Base-by-base conservation (phyloP, 2,888 invertebrate genomes). In the Colostygia pectinataria region DNA sequence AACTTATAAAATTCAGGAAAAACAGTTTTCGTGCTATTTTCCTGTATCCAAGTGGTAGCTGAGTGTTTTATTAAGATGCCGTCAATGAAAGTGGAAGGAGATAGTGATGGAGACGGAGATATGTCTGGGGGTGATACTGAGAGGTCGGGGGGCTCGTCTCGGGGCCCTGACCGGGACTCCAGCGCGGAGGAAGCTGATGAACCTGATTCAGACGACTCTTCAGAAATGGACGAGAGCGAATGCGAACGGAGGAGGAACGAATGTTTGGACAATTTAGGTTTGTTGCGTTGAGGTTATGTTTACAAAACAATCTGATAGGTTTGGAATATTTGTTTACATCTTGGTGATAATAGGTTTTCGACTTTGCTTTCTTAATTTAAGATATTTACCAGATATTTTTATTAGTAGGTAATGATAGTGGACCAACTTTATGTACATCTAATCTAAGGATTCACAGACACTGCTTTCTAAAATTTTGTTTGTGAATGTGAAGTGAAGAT, bases 211-310 rank as follows among this genome's bases (percentile, higher is more conserved):
- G 95, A 95, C 84, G 95, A 95, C 77, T 95, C 95, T 50, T 94
- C 94, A 45, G 98, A 98, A 85, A 95, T 98, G 95, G 98, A 98
- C 79, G 97, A 97, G 76, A 95, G 93, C 59, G 98, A 97, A 84
- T 97, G 97, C 66, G 97, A 98, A 73, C 92, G 94, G 49, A 91
- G 97, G 42, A 91, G 97, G 57, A 94, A 92, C 60, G 96, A 97
- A 73, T 96, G 96, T 67, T 91, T 97, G 61, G 95, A 97, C 68
- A 97, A 97, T 75, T 91, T 98, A 77, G 85, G 93, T 92, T 48
- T 40, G 75, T 74, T 57, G 46, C 52, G 73, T 77, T 69, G 65
- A 88, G 90, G 90, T 90, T 90, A 90, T 90, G 89, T 89, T 89
- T 90, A 90, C 88, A 83, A 89, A 87, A 86, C 86, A 75, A 59